phyloP scores from a whole-genome alignment of 2,113 vertebrate genomes.

The Varanus salvator region DNA sequence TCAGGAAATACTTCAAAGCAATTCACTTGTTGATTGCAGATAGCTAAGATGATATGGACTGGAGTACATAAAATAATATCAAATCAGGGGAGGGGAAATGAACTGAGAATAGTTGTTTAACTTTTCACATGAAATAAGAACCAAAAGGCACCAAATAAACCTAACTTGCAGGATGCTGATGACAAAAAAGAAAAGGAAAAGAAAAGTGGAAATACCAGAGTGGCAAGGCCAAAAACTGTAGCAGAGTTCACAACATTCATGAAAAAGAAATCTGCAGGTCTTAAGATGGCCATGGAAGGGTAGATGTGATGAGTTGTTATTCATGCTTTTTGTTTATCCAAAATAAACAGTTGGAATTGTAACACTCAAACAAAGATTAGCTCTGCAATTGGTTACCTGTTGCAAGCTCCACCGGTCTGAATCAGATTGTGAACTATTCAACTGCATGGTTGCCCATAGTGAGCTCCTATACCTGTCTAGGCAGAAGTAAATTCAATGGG shows the following conservation, averaged over 20 bases:
- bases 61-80: constrained; percentile 4
- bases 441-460: neutral
- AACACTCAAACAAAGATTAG: neutral
- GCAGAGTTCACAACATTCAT: neutral
- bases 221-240: neutral
- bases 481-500: too few relatives aligned
- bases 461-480: neutral
- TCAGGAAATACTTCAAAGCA: constrained; percentile 13
- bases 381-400: neutral
- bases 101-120: neutral
- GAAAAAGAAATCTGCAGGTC: neutral
- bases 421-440: neutral
- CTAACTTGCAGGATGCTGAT: neutral
- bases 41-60: neutral
- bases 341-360: neutral
- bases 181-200: neutral
- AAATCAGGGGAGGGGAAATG: neutral
- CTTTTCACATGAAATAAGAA: neutral
- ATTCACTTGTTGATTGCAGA: constrained; percentile 15
- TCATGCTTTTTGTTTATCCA: neutral
- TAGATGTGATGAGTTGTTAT: neutral
- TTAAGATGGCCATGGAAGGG: neutral
- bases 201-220: neutral
- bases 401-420: neutral
- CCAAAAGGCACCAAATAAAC: neutral